Evolutionary conservation across 2,888 invertebrate species (phyloP).

Genomic region (Callimorpha dominula): DNA sequence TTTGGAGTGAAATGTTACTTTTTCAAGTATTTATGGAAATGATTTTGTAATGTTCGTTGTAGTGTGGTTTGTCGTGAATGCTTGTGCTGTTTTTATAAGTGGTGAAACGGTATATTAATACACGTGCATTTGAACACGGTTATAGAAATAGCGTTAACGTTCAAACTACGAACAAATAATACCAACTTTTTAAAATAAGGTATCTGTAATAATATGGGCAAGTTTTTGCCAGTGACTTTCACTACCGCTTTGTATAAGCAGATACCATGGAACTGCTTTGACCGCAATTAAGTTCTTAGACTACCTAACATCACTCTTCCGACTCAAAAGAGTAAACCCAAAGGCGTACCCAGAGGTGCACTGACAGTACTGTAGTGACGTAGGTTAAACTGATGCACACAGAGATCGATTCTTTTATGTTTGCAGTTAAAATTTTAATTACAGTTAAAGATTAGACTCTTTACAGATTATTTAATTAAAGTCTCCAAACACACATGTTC

Average conservation of each 20-base stretch:
- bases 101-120: neutral
- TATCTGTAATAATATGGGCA: no score
- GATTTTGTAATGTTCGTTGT: neutral
- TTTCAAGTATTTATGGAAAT: conserved; percentile 19
- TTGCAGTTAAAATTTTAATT: conserved; percentile 1
- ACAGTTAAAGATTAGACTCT: neutral
- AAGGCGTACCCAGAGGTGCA: no score
- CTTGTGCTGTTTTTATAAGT: neutral
- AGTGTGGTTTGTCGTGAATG: neutral
- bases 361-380: no score
- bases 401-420: neutral
- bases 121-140: neutral
- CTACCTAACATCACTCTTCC: no score
- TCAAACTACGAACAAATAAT: neutral
- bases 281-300: no score
- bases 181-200: no score
- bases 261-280: no score
- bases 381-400: neutral
- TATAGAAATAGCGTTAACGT: neutral
- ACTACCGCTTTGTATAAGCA: no score
- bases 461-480: neutral
- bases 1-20: conserved; percentile 38
- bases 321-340: no score
- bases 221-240: no score
- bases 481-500: conserved; percentile 10